Conservation (phyloP, 2,113 vertebrate genomes). For the Galbula dea region DNA sequence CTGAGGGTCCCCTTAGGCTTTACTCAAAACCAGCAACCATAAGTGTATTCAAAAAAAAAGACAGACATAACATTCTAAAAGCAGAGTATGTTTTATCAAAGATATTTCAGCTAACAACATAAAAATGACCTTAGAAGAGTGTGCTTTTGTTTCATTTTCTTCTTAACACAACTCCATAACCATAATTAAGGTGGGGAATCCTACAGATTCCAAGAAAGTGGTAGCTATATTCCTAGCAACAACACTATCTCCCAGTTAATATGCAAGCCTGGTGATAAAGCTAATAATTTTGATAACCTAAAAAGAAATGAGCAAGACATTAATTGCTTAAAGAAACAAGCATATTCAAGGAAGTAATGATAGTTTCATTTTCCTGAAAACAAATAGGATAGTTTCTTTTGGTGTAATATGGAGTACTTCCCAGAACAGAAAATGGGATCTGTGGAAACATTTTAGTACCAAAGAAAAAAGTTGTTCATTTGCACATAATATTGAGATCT, state of each 20-base stretch:
- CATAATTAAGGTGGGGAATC: background rate
- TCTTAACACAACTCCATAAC: background rate
- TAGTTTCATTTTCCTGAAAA: background rate
- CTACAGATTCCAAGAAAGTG: background rate
- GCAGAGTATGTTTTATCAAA: background rate
- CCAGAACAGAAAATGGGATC: background rate
- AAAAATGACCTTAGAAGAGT: background rate
- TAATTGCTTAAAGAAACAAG: background rate
- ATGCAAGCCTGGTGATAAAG: background rate
- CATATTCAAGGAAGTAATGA: background rate
- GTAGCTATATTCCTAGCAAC: background rate
- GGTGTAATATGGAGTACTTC: background rate
- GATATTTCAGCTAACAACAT: background rate
- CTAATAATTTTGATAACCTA: background rate
- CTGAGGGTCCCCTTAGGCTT: background rate
- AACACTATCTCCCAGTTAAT: background rate
- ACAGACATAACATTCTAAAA: background rate
- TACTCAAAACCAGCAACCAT: background rate
- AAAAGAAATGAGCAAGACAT: background rate
- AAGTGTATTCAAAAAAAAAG: background rate
- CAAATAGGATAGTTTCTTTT: background rate
- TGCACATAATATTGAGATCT: background rate
- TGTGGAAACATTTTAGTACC: background rate
- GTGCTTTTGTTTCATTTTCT: accelerated
- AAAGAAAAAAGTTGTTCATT: background rate